Evolutionary conservation across 2,888 invertebrate genomes (phyloP).

Genomic region (Amblyteles armatorius): DNA sequence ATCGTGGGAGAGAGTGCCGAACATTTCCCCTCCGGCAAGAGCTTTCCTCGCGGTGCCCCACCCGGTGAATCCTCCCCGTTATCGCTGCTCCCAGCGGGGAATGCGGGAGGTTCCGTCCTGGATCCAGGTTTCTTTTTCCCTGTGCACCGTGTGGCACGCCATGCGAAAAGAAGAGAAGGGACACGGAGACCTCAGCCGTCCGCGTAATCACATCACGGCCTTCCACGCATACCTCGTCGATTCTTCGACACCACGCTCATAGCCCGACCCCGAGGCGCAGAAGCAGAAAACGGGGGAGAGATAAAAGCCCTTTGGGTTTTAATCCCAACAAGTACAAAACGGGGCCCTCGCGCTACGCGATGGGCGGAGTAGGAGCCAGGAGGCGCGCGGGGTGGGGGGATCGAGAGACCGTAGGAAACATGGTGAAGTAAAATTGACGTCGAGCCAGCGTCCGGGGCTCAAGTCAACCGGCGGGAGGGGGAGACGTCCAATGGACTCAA

Average conservation of each 20-base stretch:
- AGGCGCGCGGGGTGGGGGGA: constrained; percentile 12
- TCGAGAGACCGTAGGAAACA: constrained; percentile 63
- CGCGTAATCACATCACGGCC: constrained; percentile 35
- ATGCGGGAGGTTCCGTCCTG: constrained; percentile 32
- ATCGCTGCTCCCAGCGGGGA: constrained; percentile 24
- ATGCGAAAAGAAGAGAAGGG: constrained; percentile 13
- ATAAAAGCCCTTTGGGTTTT: constrained; percentile 53
- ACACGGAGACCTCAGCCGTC: constrained; percentile 13
- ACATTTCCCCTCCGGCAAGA: constrained; percentile 60
- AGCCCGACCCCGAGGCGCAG: constrained; percentile 13
- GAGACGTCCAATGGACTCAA: constrained; percentile 75
- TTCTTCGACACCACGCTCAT: neutral
- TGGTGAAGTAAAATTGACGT: constrained; percentile 78
- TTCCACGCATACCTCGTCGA: neutral
- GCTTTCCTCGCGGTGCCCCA: constrained; percentile 68
- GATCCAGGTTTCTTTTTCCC: constrained; percentile 23
- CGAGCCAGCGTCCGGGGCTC: constrained; percentile 75
- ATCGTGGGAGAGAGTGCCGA: constrained; percentile 44
- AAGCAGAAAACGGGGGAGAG: constrained; percentile 17
- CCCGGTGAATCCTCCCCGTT: constrained; percentile 62
- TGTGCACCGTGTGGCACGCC: constrained; percentile 16
- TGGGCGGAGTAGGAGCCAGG: constrained; percentile 10
- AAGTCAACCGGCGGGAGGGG: constrained; percentile 67
- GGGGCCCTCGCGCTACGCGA: constrained; percentile 41
- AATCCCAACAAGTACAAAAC: constrained; percentile 74